These are phyloP conservation scores for Lithodes maja DNA, from an alignment of 2,888 invertebrate genomes.

Conservation along the genomic window DNA sequence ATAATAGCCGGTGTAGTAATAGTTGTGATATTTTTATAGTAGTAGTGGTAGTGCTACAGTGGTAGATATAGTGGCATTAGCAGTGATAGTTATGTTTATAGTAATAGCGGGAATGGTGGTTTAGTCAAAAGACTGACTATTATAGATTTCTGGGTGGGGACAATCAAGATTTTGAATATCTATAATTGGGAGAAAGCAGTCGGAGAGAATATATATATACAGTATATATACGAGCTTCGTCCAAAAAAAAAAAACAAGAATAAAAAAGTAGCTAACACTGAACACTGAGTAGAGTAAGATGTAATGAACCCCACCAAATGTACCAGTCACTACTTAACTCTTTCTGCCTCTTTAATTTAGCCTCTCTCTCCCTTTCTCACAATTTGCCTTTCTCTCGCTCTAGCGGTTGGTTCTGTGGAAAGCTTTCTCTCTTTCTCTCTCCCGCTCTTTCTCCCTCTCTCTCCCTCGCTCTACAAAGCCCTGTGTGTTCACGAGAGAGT, in stretches of 20 bases:
- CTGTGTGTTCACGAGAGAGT: conserved; percentile 35
- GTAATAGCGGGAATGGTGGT: background rate
- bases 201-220: no score
- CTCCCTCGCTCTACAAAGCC: conserved; percentile 60
- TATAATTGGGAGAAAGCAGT: no score
- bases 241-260: no score
- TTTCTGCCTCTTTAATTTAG: conserved; percentile 20
- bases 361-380: conserved; percentile 26
- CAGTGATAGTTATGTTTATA: background rate
- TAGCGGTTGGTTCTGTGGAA: conserved; percentile 49
- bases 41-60: no score
- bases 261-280: conserved; percentile 49
- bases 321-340: conserved; percentile 56
- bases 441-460: conserved; percentile 61
- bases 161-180: no score
- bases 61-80: conserved; percentile 27
- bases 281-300: conserved; percentile 55
- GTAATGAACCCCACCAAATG: conserved; percentile 29
- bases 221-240: background rate
- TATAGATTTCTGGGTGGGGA: conserved; percentile 1
- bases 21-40: no score
- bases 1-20: no score
- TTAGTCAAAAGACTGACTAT: background rate
- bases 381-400: conserved; percentile 10
- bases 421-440: conserved; percentile 41